Conservation (phyloP, 2,888 invertebrate species). For the Sepiola atlantica region DNA sequence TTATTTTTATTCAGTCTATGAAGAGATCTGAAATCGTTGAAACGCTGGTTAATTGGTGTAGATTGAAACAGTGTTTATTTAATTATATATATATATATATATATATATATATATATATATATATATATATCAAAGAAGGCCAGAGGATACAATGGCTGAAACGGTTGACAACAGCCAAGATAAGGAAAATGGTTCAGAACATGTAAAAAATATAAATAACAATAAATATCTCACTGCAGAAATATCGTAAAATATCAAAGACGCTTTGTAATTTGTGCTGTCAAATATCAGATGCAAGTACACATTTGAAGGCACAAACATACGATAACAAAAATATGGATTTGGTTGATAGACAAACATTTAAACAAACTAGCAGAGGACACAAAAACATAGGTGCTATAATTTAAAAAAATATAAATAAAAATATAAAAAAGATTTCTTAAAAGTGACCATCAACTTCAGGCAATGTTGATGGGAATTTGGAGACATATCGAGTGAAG, state of each 20-base stretch:
- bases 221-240: background rate
- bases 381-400: background rate
- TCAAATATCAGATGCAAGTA: constrained; percentile 17
- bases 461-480: background rate
- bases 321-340: background rate
- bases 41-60: no score
- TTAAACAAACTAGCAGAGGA: background rate
- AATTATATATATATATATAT: no score
- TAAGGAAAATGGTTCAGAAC: background rate
- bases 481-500: background rate
- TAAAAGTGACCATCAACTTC: background rate
- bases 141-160: no score
- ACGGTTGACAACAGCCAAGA: no score
- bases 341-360: background rate
- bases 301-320: background rate
- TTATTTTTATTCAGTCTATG: no score
- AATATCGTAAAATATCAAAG: background rate
- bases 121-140: no score
- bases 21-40: no score
- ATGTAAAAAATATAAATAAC: background rate
- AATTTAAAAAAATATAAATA: background rate
- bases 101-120: no score
- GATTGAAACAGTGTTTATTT: no score
- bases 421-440: background rate
- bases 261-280: background rate